A percentile compares a stretch with the other conserved stretches of the same genome.
phyloP scores from a whole-genome alignment of 2,888 invertebrate genomes.

The Pandemis heparana region DNA sequence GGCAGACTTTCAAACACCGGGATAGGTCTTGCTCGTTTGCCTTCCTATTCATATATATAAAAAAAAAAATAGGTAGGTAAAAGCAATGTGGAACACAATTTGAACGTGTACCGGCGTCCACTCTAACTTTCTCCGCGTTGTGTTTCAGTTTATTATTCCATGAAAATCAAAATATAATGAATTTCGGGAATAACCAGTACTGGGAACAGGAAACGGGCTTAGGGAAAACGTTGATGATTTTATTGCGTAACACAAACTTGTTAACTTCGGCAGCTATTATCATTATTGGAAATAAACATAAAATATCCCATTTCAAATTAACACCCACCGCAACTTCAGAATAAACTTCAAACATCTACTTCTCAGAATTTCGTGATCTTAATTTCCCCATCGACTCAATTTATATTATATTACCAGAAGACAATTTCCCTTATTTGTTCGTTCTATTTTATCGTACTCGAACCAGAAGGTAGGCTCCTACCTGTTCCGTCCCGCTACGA shows the following conservation, averaged over 20 bases:
- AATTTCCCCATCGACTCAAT: constrained; percentile 1
- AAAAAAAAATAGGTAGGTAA: too few species aligned
- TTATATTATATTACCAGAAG: background rate
- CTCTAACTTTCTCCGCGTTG: too few species aligned
- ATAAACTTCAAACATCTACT: background rate
- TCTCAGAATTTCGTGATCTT: background rate
- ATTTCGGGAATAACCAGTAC: too few species aligned
- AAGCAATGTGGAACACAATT: too few species aligned
- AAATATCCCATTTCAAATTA: constrained; percentile 4
- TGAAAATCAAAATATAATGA: too few species aligned
- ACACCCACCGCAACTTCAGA: background rate
- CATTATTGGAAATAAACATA: background rate
- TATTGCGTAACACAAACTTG: background rate
- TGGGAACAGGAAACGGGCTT: too few species aligned
- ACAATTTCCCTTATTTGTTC: background rate
- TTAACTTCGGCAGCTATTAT: background rate
- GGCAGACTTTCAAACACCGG: too few species aligned
- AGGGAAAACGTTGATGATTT: background rate
- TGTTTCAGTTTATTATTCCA: too few species aligned
- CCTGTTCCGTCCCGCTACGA: constrained; percentile 17
- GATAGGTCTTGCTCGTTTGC: too few species aligned
- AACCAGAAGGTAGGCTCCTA: background rate
- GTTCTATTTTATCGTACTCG: background rate
- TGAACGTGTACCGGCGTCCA: too few species aligned
- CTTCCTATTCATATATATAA: too few species aligned